These are phyloP conservation scores for Eulithis prunata DNA, from an alignment of 2,888 invertebrate species.

Conservation along the genomic window DNA sequence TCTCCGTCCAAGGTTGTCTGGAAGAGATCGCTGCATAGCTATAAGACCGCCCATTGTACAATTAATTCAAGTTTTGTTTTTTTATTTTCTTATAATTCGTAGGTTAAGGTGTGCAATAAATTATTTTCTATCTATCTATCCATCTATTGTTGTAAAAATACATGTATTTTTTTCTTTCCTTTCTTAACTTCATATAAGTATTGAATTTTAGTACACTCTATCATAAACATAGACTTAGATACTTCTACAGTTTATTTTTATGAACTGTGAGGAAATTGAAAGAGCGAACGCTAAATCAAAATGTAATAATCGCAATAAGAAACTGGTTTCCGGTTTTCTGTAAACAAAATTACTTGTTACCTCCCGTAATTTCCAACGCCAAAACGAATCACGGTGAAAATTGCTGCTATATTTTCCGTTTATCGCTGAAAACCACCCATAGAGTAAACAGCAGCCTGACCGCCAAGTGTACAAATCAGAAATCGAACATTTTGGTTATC, in stretches of 20 bases:
- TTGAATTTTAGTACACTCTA: background rate
- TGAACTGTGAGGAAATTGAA: slow-evolving; percentile 3
- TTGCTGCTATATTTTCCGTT: slow-evolving; percentile 36
- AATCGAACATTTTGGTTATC: no score
- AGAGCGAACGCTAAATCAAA: slow-evolving; percentile 16
- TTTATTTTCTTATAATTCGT: no score
- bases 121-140: no score
- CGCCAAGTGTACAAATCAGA: no score
- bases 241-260: background rate
- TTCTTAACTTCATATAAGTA: no score
- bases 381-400: slow-evolving; percentile 34
- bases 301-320: slow-evolving; percentile 14
- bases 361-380: slow-evolving; percentile 26
- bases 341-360: slow-evolving; percentile 35
- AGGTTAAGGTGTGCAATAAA: no score
- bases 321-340: slow-evolving; percentile 16
- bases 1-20: no score
- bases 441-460: slow-evolving; percentile 47
- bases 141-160: no score
- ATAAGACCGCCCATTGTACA: no score
- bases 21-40: no score
- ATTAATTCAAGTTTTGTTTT: no score
- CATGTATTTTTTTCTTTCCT: no score
- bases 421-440: slow-evolving; percentile 33
- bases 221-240: background rate